Conservation (phyloP, 1,140 invertebrate genomes). For the Cryptotermes secundus region DNA sequence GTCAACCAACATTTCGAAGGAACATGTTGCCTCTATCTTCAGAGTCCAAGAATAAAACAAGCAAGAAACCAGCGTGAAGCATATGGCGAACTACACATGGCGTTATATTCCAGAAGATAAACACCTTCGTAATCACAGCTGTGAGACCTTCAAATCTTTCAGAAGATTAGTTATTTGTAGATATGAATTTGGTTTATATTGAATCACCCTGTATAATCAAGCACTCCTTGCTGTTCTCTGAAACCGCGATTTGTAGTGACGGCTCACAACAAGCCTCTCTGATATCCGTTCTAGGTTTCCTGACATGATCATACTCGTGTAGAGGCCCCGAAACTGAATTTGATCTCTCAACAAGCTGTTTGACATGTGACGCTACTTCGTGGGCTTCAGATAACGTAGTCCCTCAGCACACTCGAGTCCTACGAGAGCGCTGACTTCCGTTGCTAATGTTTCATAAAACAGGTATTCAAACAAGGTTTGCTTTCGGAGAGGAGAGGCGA, state of each 20-base stretch:
- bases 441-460: neutral
- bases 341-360: neutral
- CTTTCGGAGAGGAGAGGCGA: neutral
- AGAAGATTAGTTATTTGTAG: no score
- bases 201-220: no score
- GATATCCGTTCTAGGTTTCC: neutral
- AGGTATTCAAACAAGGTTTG: neutral
- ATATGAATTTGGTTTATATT: no score
- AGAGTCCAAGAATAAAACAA: no score
- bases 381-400: no score
- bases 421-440: neutral
- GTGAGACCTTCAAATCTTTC: no score
- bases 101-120: no score
- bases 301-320: neutral
- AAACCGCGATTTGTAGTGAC: neutral
- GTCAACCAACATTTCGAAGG: no score
- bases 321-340: neutral
- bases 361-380: neutral
- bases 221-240: neutral
- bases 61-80: no score
- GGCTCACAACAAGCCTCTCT: neutral
- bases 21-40: no score
- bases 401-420: neutral
- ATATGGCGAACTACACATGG: no score
- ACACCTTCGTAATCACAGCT: no score